phyloP scores from a whole-genome alignment of 2,888 invertebrate genomes.

The Sminthurinus aureus region DNA sequence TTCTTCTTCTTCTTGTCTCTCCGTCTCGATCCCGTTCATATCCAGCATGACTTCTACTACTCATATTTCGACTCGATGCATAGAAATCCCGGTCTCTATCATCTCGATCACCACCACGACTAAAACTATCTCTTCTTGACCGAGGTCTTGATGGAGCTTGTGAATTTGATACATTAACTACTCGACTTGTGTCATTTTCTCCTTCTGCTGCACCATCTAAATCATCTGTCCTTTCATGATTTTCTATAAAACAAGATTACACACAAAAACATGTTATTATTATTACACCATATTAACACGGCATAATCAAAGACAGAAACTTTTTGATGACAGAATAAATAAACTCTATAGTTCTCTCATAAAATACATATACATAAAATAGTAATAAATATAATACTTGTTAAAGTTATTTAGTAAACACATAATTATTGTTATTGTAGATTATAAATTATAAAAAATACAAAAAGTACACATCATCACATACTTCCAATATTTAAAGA shows the following conservation, averaged over 20 bases:
- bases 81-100: conserved; percentile 45
- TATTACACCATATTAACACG: too few species aligned
- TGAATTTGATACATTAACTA: conserved; percentile 12
- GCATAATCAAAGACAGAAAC: too few species aligned
- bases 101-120: conserved; percentile 50
- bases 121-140: conserved; percentile 21
- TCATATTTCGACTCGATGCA: conserved; percentile 37
- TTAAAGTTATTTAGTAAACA: too few species aligned
- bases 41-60: conserved; percentile 31
- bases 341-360: too few species aligned
- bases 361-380: too few species aligned
- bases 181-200: conserved; percentile 36
- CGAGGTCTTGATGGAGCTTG: conserved; percentile 38
- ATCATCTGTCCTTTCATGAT: conserved; percentile 35
- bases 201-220: conserved; percentile 43
- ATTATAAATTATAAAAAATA: too few species aligned
- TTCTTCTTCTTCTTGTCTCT: conserved; percentile 31
- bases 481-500: too few species aligned
- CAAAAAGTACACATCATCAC: too few species aligned
- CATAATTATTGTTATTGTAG: too few species aligned
- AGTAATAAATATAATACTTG: too few species aligned
- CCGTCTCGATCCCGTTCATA: conserved; percentile 9
- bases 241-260: neutral
- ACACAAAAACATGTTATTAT: neutral
- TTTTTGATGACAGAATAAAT: too few species aligned